Evolutionary conservation across 2,797 vertebrate species (phyloP), one percentile per base, ranked within the genome.

Genomic region (Leptodactylus fallax): DNA sequence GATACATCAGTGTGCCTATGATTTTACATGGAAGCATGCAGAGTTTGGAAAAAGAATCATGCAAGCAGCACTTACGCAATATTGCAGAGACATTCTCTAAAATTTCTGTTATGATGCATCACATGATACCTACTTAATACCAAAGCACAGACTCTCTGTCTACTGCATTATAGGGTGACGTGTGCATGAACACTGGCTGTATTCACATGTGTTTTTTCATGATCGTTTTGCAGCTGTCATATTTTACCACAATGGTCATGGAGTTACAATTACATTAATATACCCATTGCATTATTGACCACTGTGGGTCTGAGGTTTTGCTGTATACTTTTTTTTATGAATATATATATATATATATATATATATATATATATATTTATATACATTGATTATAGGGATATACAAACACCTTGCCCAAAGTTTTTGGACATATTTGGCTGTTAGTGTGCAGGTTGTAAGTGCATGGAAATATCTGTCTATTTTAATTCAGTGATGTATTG

Each of bases 351-450:
- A 2, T 36, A 36, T 36, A 36, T 36, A 36, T 4, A 36, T 36
- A n/a, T n/a, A n/a, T n/a, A n/a, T n/a, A 36, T 4, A 36, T 36
- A 36, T 36, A 36, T 36, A 36, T 36, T 36, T 36, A 36, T 36
- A 36, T 36, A 36, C 36, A 36, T 36, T 36, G 4, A 36, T n/a
- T 8, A 69, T 36, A 16, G 25, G 14, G 16, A 69, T 13, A 16
- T 27, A 14, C 49, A 77, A 53, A 77, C 74, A 23, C 47, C 47
- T 71, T 77, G 12, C 49, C 14, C 13, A 11, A 51, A n/a, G 72
- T 16, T 53, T 76, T 77, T 77, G 49, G n/a, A 77, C 74, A 13
- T 77, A 53, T 53, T 77, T 77, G 74, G 78, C 16, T 56, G 6
- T 9, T 11, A 19, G 7, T 36, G 12, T 60, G 17, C 25, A 7